Evolutionary conservation across 1,140 invertebrate species (phyloP).

Genomic region (Drosophila equinoxialis): DNA sequence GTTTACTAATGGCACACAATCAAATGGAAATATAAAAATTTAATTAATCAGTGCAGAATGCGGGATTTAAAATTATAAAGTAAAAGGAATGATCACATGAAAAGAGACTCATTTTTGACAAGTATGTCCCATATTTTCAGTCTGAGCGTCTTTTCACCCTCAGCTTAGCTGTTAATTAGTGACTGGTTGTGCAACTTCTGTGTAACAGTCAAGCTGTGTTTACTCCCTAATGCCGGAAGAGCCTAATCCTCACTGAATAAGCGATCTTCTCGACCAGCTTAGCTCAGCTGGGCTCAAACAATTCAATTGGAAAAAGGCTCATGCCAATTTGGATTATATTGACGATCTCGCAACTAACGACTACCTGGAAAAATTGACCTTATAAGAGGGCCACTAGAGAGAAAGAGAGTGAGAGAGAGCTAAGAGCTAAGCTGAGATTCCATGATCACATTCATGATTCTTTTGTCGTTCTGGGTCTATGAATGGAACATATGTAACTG

Average conservation of each 20-base stretch:
- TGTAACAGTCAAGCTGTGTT: conserved; percentile 48
- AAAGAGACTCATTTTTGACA: not conserved
- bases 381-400: conserved; percentile 31
- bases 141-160: not conserved
- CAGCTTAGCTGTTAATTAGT: conserved; percentile 55
- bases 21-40: not conserved
- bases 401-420: not conserved
- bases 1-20: not conserved
- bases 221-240: conserved; percentile 46
- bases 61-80: not conserved
- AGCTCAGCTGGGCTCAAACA: conserved; percentile 33
- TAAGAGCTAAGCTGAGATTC: not conserved
- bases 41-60: not conserved
- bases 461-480: conserved; percentile 2
- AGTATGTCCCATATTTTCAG: not conserved
- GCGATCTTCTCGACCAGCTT: conserved; percentile 17
- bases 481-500: conserved; percentile 68
- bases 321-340: conserved; percentile 47
- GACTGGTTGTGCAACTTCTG: conserved; percentile 23
- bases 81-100: not conserved
- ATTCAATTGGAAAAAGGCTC: conserved; percentile 38
- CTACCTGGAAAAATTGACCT: conserved; percentile 49
- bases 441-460: conserved; percentile 5
- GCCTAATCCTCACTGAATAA: conserved; percentile 20
- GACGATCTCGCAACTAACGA: not conserved